Percentiles rank a stretch among this genome's conserved stretches.
phyloP scores from a whole-genome alignment of 1,140 invertebrate species.

The Conopomorpha cramerella region DNA sequence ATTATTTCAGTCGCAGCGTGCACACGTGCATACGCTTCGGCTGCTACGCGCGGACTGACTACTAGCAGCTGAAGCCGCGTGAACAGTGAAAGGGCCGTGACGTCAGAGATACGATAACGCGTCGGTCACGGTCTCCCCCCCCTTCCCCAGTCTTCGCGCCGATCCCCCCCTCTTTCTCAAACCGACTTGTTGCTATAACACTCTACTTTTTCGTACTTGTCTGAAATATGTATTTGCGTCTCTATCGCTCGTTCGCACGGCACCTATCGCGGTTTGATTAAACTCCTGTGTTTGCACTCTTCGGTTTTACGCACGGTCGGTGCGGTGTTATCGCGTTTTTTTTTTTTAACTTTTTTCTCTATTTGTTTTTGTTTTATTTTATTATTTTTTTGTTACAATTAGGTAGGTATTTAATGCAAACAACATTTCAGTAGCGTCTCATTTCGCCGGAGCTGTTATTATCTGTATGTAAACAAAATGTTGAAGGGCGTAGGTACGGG shows the following conservation, averaged over 20 bases:
- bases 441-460: no score
- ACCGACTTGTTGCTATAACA: no score
- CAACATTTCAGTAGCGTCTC: no score
- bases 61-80: conserved; percentile 14
- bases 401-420: no score
- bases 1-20: conserved; percentile 35
- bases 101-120: conserved; percentile 37
- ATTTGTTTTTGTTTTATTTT: no score
- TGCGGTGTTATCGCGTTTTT: no score
- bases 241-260: conserved; percentile 19
- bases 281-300: conserved; percentile 17
- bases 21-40: conserved; percentile 46
- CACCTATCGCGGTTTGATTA: conserved; percentile 21
- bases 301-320: conserved; percentile 16
- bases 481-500: no score
- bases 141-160: conserved; percentile 39
- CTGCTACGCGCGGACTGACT: conserved; percentile 51
- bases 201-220: no score
- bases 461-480: no score
- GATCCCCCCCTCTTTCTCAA: conserved; percentile 24
- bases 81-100: conserved; percentile 52
- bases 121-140: conserved; percentile 11
- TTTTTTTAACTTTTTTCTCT: no score
- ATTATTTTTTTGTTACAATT: no score
- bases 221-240: conserved; percentile 11